Conservation (phyloP, 2,113 vertebrate genomes). For the Gallinago undulata region DNA sequence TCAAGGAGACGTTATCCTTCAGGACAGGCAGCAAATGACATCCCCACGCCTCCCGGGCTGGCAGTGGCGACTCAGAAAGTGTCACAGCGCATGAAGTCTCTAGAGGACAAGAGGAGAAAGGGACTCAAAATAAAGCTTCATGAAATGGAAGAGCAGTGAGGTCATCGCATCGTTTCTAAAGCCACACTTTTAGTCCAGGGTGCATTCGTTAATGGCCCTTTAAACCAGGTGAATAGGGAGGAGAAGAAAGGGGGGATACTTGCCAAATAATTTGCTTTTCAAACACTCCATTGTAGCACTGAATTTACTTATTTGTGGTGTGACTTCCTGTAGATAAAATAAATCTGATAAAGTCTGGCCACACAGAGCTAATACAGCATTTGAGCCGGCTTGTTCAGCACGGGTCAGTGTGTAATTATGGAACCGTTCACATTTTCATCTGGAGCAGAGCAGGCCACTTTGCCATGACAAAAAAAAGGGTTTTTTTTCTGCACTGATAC, state of each 20-base stretch:
- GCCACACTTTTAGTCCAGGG: background rate
- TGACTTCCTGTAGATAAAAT: background rate
- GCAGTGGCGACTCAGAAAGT: background rate
- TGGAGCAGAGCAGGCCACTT: background rate
- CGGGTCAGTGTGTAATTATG: background rate
- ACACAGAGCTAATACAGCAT: background rate
- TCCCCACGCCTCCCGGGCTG: rapidly evolving
- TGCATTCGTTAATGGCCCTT: background rate
- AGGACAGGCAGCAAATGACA: background rate
- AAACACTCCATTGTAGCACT: background rate
- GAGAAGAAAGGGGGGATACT: background rate
- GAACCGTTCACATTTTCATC: background rate
- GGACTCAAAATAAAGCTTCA: background rate
- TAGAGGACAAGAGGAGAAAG: background rate
- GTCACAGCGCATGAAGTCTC: background rate
- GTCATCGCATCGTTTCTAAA: background rate
- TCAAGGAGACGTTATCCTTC: background rate
- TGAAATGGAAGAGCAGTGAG: background rate
- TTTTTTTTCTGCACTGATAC: background rate
- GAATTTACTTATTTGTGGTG: background rate
- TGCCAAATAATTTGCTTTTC: conserved; percentile 13
- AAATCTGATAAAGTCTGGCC: conserved; percentile 4
- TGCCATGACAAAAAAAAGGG: background rate
- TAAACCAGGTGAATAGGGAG: background rate
- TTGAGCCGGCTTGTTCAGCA: background rate